These are phyloP conservation scores for Arion vulgaris DNA, from an alignment of 1,140 invertebrate genomes.

Conservation along the genomic window DNA sequence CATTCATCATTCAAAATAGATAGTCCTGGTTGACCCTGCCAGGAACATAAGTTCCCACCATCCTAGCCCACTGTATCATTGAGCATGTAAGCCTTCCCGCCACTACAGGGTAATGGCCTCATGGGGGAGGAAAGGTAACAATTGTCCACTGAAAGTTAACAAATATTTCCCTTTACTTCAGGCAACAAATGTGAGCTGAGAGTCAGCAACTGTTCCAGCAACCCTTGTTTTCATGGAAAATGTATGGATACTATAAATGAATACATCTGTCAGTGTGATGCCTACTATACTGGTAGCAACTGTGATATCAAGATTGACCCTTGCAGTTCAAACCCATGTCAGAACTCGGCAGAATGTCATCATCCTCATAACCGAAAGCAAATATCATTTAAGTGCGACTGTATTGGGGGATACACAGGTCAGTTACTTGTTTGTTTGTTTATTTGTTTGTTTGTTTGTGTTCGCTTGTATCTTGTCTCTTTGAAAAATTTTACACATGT, in stretches of 20 bases:
- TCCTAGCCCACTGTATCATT: no score
- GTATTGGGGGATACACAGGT: slow-evolving; percentile 57
- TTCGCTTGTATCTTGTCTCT: no score
- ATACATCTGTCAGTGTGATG: slow-evolving; percentile 70
- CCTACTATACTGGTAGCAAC: slow-evolving; percentile 75
- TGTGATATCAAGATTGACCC: slow-evolving; percentile 79
- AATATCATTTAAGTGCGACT: slow-evolving; percentile 75
- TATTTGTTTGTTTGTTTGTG: no score
- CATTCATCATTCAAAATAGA: no score
- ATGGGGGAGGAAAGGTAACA: no score
- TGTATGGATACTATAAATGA: slow-evolving; percentile 81
- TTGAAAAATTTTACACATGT: no score
- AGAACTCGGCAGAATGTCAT: slow-evolving; percentile 90
- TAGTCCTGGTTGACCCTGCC: no score
- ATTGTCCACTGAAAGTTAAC: no score
- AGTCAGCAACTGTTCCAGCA: slow-evolving; percentile 93
- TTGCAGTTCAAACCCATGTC: slow-evolving; percentile 85
- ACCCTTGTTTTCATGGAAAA: slow-evolving; percentile 92
- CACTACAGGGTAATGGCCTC: no score
- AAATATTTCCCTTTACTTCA: no score
- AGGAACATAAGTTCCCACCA: no score
- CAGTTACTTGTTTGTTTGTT: background rate
- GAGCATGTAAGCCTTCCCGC: no score
- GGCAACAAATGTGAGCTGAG: slow-evolving; percentile 81
- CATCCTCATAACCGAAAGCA: slow-evolving; percentile 78